A percentile compares a stretch with the other conserved stretches of the same genome.
Evolutionary conservation across 92 coral and sea anemone genomes (phyloP).

Genomic region (Porites evermanni): DNA sequence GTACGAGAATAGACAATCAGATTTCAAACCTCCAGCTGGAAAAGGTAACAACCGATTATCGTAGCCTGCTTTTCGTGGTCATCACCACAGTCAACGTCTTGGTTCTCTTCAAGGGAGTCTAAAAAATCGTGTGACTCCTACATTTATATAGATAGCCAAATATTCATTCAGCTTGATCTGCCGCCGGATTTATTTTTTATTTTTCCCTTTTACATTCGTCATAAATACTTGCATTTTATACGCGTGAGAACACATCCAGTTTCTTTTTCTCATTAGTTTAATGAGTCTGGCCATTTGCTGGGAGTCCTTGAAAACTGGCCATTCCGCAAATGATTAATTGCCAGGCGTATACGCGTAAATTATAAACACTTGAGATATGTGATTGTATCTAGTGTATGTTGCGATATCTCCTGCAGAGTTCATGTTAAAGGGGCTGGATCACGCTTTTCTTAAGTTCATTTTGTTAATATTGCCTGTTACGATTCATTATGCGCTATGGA

Average conservation of each 20-base stretch:
- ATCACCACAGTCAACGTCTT: neutral
- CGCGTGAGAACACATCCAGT: slow-evolving; percentile 29
- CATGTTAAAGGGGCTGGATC: too few relatives aligned
- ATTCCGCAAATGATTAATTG: slow-evolving; percentile 17
- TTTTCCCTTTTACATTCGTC: neutral
- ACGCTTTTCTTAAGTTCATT: too few relatives aligned
- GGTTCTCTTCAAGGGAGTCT: neutral
- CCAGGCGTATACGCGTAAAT: neutral
- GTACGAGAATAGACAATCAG: neutral
- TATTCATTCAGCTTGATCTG: neutral
- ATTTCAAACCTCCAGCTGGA: neutral
- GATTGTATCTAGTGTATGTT: neutral
- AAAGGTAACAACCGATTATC: neutral
- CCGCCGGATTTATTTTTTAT: neutral
- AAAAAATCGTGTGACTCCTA: neutral
- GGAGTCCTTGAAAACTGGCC: slow-evolving; percentile 7
- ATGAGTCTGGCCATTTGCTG: neutral
- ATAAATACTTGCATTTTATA: neutral
- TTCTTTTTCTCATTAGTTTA: slow-evolving; percentile 11
- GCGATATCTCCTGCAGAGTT: neutral
- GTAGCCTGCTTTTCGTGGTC: neutral
- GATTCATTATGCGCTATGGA: too few relatives aligned
- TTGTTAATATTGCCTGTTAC: too few relatives aligned
- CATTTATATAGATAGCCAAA: neutral
- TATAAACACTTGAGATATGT: slow-evolving; percentile 15